Evolutionary conservation across 2,797 vertebrate genomes (phyloP).

Genomic region (Anniella stebbinsi): DNA sequence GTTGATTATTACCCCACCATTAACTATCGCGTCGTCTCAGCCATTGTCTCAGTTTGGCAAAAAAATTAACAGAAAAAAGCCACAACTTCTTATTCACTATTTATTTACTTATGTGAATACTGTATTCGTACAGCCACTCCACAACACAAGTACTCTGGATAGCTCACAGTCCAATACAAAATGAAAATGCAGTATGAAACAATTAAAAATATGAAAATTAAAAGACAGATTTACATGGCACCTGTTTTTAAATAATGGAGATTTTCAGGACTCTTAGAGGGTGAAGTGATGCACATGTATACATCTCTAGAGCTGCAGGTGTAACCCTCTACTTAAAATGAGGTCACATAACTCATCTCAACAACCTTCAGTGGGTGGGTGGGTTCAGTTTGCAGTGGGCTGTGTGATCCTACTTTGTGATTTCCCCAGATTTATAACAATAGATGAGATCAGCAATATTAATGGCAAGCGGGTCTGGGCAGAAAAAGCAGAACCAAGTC

Average conservation of each 20-base stretch:
- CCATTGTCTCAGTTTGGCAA: neutral
- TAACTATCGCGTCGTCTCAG: no score
- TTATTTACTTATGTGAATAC: no score
- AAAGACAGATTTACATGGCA: neutral
- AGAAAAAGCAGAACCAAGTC: no score
- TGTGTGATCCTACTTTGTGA: neutral
- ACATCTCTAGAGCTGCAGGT: neutral
- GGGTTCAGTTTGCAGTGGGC: neutral
- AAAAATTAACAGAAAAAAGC: neutral
- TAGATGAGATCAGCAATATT: neutral
- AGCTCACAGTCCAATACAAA: no score
- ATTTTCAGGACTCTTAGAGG: neutral
- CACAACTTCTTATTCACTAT: neutral
- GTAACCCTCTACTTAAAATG: neutral
- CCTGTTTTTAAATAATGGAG: neutral
- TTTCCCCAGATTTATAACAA: neutral
- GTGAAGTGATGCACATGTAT: neutral
- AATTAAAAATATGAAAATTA: no score
- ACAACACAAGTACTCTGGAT: no score
- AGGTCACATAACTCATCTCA: neutral
- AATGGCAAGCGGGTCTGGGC: no score
- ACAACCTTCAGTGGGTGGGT: no score
- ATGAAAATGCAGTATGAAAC: no score
- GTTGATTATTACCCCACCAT: no score
- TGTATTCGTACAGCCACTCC: no score